Base-by-base conservation (phyloP, 1,140 invertebrate species). In the Nephila pilipes region DNA sequence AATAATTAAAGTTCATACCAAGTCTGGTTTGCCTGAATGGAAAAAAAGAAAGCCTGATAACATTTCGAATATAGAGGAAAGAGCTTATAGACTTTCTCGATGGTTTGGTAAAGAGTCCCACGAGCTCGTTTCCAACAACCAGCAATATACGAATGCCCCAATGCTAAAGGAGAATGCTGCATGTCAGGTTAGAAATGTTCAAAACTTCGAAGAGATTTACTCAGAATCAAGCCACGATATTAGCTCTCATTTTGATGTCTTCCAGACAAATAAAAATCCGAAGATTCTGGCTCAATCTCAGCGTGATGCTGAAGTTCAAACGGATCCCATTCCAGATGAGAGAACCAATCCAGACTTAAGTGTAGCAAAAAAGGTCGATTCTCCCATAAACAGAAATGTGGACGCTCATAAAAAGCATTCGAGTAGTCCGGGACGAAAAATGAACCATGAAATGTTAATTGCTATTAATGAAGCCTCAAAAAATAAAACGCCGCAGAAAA, bases 11-110 rank as follows among this genome's bases (percentile, higher is more conserved):
- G 18, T 75, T 18, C 36, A 16, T 36, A 36, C 69, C 0, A 10
- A 36, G 32, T 20, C 25, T 75, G 25, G 63, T 10, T 32, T 32
- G 32, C 69, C 32, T 2, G 3, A 32, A 32, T 32, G 29, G 16
- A 75, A 75, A 36, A 32, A 75, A 18, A 2, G 18, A 16, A 32
- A 75, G 16, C 16, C 69, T 16, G 29, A 75, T 18, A 75, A 75
- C 14, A 75, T 75, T 75, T 75, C 69, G 32, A 32, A 85, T 20
- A 12, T 85, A 25, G 83, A 60, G 14, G 83, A 85, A 32, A 57
- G 83, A 22, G 29, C 83, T 46, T 85, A 85, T 25, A 32, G 83
- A 29, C 18, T 85, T 20, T 60, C 83, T 1, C 83, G 83, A 1
- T 85, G 83, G 83, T 54, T 85, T 3, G 29, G 57, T 10, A 10